Conservation (phyloP, 1,140 invertebrate genomes). For the Eurytemora carolleeae region DNA sequence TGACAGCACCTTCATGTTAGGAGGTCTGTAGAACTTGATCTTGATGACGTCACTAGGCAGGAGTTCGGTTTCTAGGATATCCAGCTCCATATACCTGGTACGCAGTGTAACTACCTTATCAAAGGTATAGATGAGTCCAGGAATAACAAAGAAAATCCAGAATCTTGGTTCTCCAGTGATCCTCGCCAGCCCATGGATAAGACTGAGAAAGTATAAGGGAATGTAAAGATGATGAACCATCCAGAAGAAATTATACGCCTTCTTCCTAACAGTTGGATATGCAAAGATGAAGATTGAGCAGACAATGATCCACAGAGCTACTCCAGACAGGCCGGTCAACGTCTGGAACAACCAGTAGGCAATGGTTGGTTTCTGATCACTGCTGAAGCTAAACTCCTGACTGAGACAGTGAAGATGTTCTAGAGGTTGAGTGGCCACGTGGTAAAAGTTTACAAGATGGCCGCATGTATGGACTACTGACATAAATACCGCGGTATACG, state of each 20-base stretch:
- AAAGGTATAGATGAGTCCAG: constrained; percentile 46
- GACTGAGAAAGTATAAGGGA: constrained; percentile 62
- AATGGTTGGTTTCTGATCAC: constrained; percentile 71
- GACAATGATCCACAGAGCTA: constrained; percentile 76
- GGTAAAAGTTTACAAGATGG: constrained; percentile 97
- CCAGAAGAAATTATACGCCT: constrained; percentile 94
- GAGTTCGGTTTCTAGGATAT: constrained; percentile 84
- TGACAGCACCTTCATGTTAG: constrained; percentile 25
- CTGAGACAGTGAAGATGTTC: constrained; percentile 85
- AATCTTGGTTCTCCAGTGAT: constrained; percentile 79
- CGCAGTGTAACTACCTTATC: constrained; percentile 82
- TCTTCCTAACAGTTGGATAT: constrained; percentile 74
- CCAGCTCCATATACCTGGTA: constrained; percentile 77
- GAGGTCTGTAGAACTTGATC: constrained; percentile 53
- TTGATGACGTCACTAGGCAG: constrained; percentile 87
- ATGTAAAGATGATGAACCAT: constrained; percentile 85
- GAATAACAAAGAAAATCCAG: constrained; percentile 86
- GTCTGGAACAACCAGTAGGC: constrained; percentile 87
- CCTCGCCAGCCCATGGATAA: constrained; percentile 83
- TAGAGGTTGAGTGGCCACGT: constrained; percentile 87
- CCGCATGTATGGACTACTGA: constrained; percentile 75
- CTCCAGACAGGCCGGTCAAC: constrained; percentile 81
- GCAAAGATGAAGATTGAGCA: constrained; percentile 93
- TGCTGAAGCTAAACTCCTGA: constrained; percentile 75
- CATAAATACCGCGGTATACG: constrained; percentile 87